Conservation (phyloP, 2,888 invertebrate species). For the Drosophila meridiana region DNA sequence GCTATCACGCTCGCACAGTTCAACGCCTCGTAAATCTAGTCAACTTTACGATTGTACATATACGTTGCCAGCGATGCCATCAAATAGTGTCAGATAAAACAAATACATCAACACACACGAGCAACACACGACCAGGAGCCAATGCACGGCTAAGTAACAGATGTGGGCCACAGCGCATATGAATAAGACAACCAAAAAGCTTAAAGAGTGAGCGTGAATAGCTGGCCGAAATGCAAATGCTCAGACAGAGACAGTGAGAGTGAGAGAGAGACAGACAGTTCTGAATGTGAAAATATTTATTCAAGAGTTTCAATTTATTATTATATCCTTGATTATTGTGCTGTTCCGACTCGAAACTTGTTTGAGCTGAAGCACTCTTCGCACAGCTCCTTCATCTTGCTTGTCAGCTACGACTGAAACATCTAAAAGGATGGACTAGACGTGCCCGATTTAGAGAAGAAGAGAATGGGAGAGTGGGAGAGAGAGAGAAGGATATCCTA, state of each 20-base stretch:
- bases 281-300: conserved; percentile 4
- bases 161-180: conserved; percentile 36
- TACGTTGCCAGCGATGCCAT: conserved; percentile 43
- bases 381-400: background rate
- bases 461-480: no score
- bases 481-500: background rate
- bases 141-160: conserved; percentile 17
- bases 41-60: conserved; percentile 45
- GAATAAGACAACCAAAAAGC: conserved; percentile 21
- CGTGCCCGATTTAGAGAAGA: background rate
- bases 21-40: conserved; percentile 67
- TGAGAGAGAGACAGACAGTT: background rate
- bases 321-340: background rate
- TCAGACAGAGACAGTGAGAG: background rate
- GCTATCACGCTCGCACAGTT: conserved; percentile 50
- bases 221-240: conserved; percentile 10
- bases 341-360: background rate
- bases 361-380: background rate
- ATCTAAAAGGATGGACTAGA: background rate
- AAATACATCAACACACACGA: conserved; percentile 35
- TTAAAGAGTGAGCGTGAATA: conserved; percentile 22
- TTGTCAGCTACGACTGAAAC: conserved; percentile 4
- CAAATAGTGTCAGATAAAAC: conserved; percentile 64
- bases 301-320: conserved; percentile 6
- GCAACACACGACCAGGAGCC: conserved; percentile 8